Conservation (phyloP, 2,888 invertebrate species). For the Polyommatus icarus region DNA sequence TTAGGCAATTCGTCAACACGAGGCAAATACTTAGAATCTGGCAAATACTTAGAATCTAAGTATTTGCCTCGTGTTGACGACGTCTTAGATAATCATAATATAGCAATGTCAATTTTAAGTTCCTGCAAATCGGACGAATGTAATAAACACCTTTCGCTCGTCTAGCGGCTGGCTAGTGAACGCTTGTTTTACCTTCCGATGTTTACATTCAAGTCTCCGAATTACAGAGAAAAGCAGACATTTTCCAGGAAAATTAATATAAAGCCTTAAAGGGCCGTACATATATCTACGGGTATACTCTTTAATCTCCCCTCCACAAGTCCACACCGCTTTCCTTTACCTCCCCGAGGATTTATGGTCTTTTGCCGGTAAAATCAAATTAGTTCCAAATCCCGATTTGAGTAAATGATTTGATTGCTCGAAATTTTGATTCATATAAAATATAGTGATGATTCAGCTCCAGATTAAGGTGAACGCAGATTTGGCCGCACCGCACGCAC, state of each 20-base stretch:
- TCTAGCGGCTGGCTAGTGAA: background rate
- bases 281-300: background rate
- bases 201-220: background rate
- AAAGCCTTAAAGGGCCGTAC: background rate
- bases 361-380: background rate
- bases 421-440: background rate
- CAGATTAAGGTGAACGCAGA: too few relatives aligned
- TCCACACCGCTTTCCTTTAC: background rate
- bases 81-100: too few relatives aligned
- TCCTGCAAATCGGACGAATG: background rate
- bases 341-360: background rate
- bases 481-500: too few relatives aligned
- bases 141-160: background rate
- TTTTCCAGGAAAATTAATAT: background rate
- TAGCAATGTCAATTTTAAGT: too few relatives aligned
- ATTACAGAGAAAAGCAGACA: background rate
- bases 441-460: too few relatives aligned
- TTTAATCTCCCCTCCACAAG: background rate
- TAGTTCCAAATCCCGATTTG: conserved; percentile 4
- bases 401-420: background rate
- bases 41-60: too few relatives aligned
- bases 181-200: background rate
- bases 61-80: too few relatives aligned
- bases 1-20: too few relatives aligned
- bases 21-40: too few relatives aligned